Conservation (phyloP, 2,113 vertebrate species). For the Narcine bancroftii region DNA sequence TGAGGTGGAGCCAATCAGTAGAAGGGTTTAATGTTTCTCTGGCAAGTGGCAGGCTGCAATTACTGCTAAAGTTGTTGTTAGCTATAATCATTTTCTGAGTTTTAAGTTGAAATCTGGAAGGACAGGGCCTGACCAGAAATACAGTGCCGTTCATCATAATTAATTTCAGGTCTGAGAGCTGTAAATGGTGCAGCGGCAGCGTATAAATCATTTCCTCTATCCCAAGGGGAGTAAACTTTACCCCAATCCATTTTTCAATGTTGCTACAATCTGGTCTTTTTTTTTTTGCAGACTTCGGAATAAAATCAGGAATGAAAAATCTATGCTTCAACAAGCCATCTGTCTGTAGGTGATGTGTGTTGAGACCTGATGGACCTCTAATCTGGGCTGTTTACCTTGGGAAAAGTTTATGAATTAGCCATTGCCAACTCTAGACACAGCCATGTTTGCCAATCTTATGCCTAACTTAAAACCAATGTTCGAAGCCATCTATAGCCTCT, state of each 20-base stretch:
- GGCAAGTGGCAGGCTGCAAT: background rate
- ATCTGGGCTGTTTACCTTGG: background rate
- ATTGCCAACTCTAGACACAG: no score
- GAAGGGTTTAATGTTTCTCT: background rate
- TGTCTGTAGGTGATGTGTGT: background rate
- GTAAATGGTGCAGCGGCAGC: background rate
- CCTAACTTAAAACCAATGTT: background rate
- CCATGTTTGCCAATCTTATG: no score
- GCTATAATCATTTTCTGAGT: background rate
- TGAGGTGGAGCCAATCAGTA: background rate
- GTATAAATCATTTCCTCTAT: background rate
- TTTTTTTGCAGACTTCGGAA: background rate
- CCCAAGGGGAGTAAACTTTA: background rate
- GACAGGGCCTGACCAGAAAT: background rate
- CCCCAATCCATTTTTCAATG: background rate
- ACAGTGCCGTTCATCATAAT: constrained; percentile 2
- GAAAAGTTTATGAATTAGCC: background rate
- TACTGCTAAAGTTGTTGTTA: background rate
- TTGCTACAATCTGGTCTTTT: background rate
- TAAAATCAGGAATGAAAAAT: background rate
- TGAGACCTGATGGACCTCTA: background rate
- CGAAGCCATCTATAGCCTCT: background rate
- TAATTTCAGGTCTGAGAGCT: background rate
- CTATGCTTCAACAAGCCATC: background rate
- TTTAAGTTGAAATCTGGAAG: background rate